Conservation (phyloP, 2,113 vertebrate genomes). For the Anguilla japonica region DNA sequence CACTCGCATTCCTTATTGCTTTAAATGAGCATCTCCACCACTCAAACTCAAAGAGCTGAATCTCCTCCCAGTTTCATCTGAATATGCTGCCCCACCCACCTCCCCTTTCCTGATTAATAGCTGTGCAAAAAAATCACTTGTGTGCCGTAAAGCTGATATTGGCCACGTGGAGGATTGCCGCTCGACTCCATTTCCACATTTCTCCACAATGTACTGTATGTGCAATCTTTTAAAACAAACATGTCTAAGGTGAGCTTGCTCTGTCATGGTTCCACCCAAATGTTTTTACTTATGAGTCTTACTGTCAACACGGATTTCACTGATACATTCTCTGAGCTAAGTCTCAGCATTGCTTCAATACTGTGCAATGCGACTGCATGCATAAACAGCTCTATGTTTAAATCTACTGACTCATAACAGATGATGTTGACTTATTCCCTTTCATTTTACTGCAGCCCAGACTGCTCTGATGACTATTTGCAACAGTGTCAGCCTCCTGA, state of each 20-base stretch:
- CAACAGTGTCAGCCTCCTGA: neutral
- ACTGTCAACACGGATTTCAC: too few species aligned
- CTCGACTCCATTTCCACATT: too few species aligned
- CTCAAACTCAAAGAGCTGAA: neutral
- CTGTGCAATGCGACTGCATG: neutral
- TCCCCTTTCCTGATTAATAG: neutral
- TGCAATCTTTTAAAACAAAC: too few species aligned
- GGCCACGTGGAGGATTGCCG: neutral
- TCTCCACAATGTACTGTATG: too few species aligned
- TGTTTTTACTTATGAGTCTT: too few species aligned
- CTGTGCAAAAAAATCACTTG: neutral
- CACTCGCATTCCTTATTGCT: neutral
- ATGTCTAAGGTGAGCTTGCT: too few species aligned
- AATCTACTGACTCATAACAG: neutral
- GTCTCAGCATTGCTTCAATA: neutral
- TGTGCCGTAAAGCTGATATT: neutral
- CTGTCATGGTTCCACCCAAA: too few species aligned
- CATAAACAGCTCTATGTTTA: constrained; percentile 1
- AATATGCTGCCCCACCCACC: neutral
- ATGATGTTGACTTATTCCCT: constrained; percentile 3
- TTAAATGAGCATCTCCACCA: neutral
- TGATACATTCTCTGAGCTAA: neutral
- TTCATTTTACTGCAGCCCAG: neutral
- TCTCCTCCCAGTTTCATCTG: neutral
- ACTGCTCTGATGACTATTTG: neutral